Conservation (phyloP, 2,888 invertebrate genomes). For the Seladonia tumulorum region DNA sequence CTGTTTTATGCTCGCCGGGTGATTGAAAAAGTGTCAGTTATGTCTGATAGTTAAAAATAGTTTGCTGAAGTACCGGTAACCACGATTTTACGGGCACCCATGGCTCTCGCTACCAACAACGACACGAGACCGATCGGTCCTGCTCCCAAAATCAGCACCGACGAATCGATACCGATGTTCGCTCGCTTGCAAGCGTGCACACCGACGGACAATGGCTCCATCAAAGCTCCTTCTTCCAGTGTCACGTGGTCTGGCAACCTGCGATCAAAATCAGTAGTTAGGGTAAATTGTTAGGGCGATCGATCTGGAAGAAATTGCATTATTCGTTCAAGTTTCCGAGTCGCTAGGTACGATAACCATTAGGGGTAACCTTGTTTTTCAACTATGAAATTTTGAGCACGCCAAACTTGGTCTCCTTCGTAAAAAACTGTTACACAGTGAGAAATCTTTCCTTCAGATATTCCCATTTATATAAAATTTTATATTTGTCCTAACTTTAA, state of each 20-base stretch:
- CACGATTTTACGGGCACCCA: constrained; percentile 92
- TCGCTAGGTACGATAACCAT: too few relatives aligned
- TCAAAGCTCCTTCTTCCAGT: constrained; percentile 96
- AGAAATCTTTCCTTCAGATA: too few relatives aligned
- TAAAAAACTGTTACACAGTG: too few relatives aligned
- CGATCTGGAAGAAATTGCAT: neutral
- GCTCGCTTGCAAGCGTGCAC: constrained; percentile 97
- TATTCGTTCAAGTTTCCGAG: neutral
- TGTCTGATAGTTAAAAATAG: neutral
- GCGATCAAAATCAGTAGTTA: neutral
- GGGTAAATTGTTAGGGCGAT: neutral
- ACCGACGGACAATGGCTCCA: constrained; percentile 97
- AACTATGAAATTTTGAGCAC: too few relatives aligned
- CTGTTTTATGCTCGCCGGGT: too few relatives aligned
- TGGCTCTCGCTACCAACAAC: constrained; percentile 92
- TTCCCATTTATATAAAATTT: too few relatives aligned
- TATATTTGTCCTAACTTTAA: too few relatives aligned
- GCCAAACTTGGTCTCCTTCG: too few relatives aligned
- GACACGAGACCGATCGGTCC: constrained; percentile 96
- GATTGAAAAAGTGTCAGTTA: neutral
- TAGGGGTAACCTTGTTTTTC: too few relatives aligned
- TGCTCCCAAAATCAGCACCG: constrained; percentile 92
- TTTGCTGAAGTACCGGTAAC: constrained; percentile 88
- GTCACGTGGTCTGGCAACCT: constrained; percentile 95
- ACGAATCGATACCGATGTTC: constrained; percentile 89